These are phyloP conservation scores for Anser cygnoides DNA, from an alignment of 2,113 vertebrate species.

Conservation along the genomic window DNA sequence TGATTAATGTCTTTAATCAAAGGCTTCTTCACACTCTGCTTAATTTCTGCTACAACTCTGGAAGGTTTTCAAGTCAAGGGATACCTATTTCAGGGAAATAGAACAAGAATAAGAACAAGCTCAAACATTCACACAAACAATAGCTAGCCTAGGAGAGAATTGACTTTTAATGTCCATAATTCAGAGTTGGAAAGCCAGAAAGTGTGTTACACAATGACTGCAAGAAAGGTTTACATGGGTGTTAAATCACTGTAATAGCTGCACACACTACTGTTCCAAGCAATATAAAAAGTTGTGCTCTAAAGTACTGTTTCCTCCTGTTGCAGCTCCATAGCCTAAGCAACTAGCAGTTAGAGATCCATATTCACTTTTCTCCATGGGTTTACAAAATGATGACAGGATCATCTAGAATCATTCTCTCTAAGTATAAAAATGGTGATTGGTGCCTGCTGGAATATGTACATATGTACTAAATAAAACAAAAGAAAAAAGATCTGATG, in stretches of 20 bases:
- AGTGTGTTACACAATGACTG: neutral
- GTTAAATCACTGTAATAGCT: slow-evolving; percentile 26
- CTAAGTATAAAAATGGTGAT: neutral
- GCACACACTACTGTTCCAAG: neutral
- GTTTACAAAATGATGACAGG: neutral
- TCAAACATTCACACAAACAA: neutral
- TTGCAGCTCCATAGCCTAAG: neutral
- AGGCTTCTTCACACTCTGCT: neutral
- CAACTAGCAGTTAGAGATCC: neutral
- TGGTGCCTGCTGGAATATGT: neutral
- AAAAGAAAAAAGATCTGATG: neutral
- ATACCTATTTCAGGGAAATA: neutral
- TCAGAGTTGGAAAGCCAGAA: neutral
- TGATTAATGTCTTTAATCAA: neutral
- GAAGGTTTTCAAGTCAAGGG: neutral
- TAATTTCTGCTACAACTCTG: neutral
- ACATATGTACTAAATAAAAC: neutral
- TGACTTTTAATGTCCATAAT: neutral
- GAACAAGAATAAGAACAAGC: neutral
- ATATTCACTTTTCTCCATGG: neutral
- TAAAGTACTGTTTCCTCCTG: neutral
- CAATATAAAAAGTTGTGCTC: neutral
- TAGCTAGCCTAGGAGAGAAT: neutral
- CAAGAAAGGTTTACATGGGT: neutral
- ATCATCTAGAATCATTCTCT: neutral